These are phyloP conservation scores for Heterohyrax brucei DNA, from an alignment of 2,797 vertebrate species.

Conservation along the genomic window DNA sequence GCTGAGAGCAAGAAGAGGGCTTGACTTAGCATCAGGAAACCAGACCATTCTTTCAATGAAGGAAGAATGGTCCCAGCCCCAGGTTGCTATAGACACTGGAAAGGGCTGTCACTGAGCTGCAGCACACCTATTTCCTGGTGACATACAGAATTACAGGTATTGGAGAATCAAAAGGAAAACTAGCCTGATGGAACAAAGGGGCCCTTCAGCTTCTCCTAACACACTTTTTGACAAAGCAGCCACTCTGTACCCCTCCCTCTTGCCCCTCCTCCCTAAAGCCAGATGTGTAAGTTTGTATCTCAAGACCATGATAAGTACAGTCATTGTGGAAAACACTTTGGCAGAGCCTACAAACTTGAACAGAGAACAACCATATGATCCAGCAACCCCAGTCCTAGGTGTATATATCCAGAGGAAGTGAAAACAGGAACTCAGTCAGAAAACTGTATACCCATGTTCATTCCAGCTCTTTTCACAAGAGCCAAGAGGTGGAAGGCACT, in stretches of 20 bases:
- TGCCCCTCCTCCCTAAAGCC: neutral
- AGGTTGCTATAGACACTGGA: slow-evolving; percentile 78
- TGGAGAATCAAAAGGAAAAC: slow-evolving; percentile 70
- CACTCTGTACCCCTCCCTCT: neutral
- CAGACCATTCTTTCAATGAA: slow-evolving; percentile 81
- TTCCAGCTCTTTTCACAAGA: too few species aligned
- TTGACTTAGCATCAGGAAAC: slow-evolving; percentile 81
- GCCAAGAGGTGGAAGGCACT: too few species aligned
- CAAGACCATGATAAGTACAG: neutral
- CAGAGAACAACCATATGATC: neutral
- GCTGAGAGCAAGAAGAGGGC: slow-evolving; percentile 72
- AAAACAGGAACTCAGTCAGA: too few species aligned
- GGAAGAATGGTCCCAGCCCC: slow-evolving; percentile 69
- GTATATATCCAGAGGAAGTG: neutral
- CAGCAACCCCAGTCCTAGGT: neutral
- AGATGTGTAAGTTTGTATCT: slow-evolving; percentile 30
- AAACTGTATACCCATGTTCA: too few species aligned
- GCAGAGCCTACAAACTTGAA: too few species aligned
- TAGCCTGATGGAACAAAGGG: slow-evolving; percentile 78
- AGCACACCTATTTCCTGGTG: slow-evolving; percentile 62
- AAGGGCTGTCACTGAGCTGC: slow-evolving; percentile 61
- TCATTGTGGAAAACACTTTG: too few species aligned
- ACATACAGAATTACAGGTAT: slow-evolving; percentile 80
- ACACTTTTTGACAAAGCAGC: slow-evolving; percentile 37
- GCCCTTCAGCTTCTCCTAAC: slow-evolving; percentile 53